Evolutionary conservation across 2,113 vertebrate genomes (phyloP).

Genomic region (Copsychus sechellarum): DNA sequence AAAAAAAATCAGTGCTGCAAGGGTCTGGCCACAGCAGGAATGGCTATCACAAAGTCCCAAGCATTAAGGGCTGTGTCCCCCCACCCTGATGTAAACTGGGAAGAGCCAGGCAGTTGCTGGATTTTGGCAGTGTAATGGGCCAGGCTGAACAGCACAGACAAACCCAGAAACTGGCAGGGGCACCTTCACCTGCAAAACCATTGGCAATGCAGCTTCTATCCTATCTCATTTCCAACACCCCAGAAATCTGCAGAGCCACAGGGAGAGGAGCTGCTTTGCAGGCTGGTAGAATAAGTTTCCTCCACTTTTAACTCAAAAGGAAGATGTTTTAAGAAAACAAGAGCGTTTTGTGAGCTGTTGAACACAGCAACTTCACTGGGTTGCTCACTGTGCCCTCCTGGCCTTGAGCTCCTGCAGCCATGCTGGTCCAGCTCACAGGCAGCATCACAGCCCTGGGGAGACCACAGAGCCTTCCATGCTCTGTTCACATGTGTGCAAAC

Average conservation of each 20-base stretch:
- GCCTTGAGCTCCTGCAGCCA: accelerated
- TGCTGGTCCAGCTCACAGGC: background rate
- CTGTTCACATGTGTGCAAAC: background rate
- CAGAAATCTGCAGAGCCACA: background rate
- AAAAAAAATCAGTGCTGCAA: background rate
- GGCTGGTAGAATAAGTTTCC: background rate
- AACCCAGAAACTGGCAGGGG: background rate
- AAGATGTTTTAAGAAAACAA: background rate
- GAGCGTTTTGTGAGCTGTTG: background rate
- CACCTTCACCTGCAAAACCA: background rate
- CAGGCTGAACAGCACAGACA: background rate
- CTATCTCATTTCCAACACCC: background rate
- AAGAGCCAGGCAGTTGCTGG: background rate
- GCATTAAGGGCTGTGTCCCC: background rate
- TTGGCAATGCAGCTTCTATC: background rate
- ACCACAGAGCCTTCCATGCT: background rate
- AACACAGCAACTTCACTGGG: accelerated
- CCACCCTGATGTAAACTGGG: background rate
- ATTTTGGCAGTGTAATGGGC: background rate
- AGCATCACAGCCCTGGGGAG: background rate
- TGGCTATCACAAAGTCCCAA: background rate
- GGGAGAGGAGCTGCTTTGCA: background rate
- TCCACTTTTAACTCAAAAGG: background rate
- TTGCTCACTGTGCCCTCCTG: accelerated
- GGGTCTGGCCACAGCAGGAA: background rate